Evolutionary conservation across 2,888 invertebrate species (phyloP).

Genomic region (Sussaba pulchella): DNA sequence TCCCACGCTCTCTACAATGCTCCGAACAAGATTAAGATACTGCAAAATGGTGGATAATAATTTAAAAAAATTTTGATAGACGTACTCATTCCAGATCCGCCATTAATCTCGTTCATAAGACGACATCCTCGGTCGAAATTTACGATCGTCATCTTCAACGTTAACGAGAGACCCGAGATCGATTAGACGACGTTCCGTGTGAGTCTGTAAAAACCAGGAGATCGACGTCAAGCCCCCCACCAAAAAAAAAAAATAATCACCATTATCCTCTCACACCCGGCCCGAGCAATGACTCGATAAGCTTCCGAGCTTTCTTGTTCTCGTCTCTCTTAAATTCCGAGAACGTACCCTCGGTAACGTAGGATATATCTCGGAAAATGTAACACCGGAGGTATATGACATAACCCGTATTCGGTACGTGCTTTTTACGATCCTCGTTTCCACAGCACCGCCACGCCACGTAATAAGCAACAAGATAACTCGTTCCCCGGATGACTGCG

Average conservation of each 20-base stretch:
- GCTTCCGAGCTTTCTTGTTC: not conserved
- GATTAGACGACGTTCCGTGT: not conserved
- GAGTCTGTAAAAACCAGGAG: not conserved
- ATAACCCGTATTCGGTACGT: slow-evolving; percentile 16
- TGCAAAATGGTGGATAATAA: not conserved
- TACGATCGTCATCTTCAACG: not conserved
- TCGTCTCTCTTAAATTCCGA: not conserved
- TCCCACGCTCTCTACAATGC: no score
- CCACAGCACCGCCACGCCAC: not conserved
- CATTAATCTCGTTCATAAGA: not conserved
- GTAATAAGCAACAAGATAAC: slow-evolving; percentile 28
- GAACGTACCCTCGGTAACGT: not conserved
- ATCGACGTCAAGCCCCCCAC: not conserved
- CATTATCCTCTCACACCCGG: not conserved
- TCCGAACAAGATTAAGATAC: not conserved
- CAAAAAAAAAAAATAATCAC: slow-evolving; percentile 19
- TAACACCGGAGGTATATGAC: not conserved
- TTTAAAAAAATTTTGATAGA: not conserved
- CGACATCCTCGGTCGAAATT: not conserved
- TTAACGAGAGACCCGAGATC: not conserved
- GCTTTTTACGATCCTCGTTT: slow-evolving; percentile 21
- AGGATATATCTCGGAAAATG: slow-evolving; percentile 17
- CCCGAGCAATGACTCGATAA: slow-evolving; percentile 19
- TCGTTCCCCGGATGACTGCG: slow-evolving; percentile 21
- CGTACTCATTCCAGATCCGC: not conserved